Conservation (phyloP, 2,113 vertebrate genomes). For the Protobothrops flavoviridis region DNA sequence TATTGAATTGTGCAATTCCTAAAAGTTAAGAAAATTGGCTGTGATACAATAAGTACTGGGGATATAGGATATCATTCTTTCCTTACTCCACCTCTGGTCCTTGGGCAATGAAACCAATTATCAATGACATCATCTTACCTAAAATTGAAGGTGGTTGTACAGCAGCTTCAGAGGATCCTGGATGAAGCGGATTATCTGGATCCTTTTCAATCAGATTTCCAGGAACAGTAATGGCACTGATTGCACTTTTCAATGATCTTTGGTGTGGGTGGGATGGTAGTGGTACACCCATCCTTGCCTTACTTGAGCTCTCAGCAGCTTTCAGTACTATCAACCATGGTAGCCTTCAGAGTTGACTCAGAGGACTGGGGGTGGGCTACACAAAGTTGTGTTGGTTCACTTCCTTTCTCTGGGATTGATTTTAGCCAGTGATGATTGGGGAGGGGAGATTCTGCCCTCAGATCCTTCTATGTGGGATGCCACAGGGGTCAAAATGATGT, state of each 20-base stretch:
- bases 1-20: constrained; percentile 21
- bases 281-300: neutral
- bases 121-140: constrained; percentile 22
- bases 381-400: neutral
- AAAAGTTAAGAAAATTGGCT: constrained; percentile 28
- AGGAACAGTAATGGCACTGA: neutral
- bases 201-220: neutral
- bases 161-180: neutral
- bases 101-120: constrained; percentile 34
- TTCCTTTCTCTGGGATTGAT: neutral
- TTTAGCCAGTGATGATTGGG: neutral
- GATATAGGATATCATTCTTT: neutral
- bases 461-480: too few species aligned
- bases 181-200: neutral
- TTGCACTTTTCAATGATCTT: neutral
- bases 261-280: neutral
- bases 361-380: neutral
- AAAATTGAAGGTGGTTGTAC: neutral
- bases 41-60: neutral
- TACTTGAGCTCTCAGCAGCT: neutral
- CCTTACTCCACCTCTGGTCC: neutral
- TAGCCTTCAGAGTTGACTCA: neutral
- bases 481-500: too few species aligned
- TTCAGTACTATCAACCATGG: neutral
- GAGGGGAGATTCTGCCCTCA: neutral